These are phyloP conservation scores for Palythoa caribaeorum DNA, from an alignment of 92 coral and sea anemone species.

Conservation along the genomic window DNA sequence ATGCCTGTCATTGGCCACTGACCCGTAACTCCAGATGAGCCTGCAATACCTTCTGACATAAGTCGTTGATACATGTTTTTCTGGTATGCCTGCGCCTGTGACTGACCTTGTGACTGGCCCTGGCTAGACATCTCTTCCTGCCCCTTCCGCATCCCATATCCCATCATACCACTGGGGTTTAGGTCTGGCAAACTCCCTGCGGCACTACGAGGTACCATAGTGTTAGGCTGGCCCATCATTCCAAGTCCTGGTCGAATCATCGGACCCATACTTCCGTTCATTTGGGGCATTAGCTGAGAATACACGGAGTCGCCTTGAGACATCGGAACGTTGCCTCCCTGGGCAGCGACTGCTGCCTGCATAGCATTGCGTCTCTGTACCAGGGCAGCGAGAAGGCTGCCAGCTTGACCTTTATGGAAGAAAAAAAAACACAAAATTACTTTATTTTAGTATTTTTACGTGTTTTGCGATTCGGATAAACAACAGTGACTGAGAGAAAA, in stretches of 20 bases:
- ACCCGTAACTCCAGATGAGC: conserved; percentile 53
- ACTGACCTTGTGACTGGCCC: conserved; percentile 30
- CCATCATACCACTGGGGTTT: conserved; percentile 74
- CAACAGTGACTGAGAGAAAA: not conserved
- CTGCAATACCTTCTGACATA: conserved; percentile 67
- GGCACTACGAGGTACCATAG: conserved; percentile 56
- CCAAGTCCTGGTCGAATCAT: conserved; percentile 76
- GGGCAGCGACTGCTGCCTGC: conserved; percentile 74
- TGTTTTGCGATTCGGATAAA: too few species aligned
- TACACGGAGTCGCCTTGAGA: conserved; percentile 68
- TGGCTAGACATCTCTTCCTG: conserved; percentile 31
- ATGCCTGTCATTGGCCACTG: conserved; percentile 56
- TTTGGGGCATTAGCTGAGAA: conserved; percentile 72
- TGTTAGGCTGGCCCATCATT: conserved; percentile 61
- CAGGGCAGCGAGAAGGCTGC: conserved; percentile 83
- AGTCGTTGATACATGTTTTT: conserved; percentile 75
- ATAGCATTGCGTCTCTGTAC: conserved; percentile 86
- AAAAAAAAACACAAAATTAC: not conserved
- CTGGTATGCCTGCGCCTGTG: conserved; percentile 49
- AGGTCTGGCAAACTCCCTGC: conserved; percentile 66
- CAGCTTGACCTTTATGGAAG: conserved; percentile 87
- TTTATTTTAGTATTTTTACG: not conserved
- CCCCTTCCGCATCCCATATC: conserved; percentile 47
- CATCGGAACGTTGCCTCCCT: conserved; percentile 52
- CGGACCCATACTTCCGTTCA: conserved; percentile 80